These are phyloP conservation scores for Meliscaeva auricollis DNA, from an alignment of 2,888 invertebrate genomes.

Conservation along the genomic window DNA sequence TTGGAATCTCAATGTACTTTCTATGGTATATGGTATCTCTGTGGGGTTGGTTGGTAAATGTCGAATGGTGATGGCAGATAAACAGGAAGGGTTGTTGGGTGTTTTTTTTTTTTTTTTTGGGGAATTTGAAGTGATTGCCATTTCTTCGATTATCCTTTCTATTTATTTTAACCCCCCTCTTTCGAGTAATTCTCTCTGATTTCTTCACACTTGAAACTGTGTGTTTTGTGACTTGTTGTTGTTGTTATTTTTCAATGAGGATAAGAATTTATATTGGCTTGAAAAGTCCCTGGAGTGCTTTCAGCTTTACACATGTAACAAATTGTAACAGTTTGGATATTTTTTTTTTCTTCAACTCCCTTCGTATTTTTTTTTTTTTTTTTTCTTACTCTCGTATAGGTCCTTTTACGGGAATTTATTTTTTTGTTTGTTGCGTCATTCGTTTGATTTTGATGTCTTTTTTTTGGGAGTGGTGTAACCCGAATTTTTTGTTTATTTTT, in stretches of 20 bases:
- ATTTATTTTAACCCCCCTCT: constrained; percentile 55
- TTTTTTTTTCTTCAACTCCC: constrained; percentile 17
- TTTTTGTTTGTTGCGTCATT: constrained; percentile 44
- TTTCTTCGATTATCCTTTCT: constrained; percentile 74
- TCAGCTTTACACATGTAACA: constrained; percentile 83
- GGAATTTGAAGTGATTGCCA: constrained; percentile 69
- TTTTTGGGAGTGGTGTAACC: constrained; percentile 39
- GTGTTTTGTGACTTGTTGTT: constrained; percentile 38
- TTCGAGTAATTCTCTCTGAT: constrained; percentile 48
- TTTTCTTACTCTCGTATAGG: background rate
- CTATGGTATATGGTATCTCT: constrained; percentile 19
- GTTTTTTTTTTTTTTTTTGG: no score
- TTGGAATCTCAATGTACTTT: background rate
- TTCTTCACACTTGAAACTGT: constrained; percentile 59
- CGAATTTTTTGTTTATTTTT: constrained; percentile 20
- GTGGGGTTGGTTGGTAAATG: background rate
- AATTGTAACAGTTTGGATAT: constrained; percentile 80
- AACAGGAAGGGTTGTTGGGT: constrained; percentile 53
- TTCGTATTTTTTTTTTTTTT: constrained; percentile 14
- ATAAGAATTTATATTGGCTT: constrained; percentile 83
- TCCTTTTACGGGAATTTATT: constrained; percentile 57
- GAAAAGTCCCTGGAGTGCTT: constrained; percentile 83
- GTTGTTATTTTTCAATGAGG: constrained; percentile 82
- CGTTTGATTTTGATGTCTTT: constrained; percentile 60
- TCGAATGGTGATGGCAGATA: background rate